Evolutionary conservation across 1,140 invertebrate genomes (phyloP).

Genomic region (Agrilus planipennis): DNA sequence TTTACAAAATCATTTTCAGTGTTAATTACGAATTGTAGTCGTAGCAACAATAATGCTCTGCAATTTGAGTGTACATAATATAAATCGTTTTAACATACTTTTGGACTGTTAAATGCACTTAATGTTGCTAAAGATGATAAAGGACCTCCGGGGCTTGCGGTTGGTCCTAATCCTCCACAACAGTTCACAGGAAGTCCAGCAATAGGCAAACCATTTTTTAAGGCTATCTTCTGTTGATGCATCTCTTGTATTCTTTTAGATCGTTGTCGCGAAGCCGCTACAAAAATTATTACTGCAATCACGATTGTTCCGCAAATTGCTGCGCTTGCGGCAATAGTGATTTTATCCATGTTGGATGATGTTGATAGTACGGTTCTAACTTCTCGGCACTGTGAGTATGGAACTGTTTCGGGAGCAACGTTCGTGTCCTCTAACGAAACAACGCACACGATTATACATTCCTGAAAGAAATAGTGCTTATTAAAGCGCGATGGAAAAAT

Average conservation of each 20-base stretch:
- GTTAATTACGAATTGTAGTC: too few species aligned
- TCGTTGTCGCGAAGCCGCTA: constrained; percentile 61
- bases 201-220: constrained; percentile 49
- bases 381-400: constrained; percentile 77
- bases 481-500: too few species aligned
- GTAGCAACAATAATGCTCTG: too few species aligned
- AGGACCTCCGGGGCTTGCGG: constrained; percentile 61
- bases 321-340: constrained; percentile 84
- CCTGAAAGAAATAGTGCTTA: constrained; percentile 52
- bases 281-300: constrained; percentile 75
- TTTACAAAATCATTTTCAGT: too few species aligned
- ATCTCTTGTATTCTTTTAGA: constrained; percentile 62
- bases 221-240: constrained; percentile 45
- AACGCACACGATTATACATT: constrained; percentile 86
- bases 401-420: constrained; percentile 73
- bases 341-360: constrained; percentile 84
- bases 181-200: constrained; percentile 59
- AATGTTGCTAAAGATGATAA: constrained; percentile 67
- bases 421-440: constrained; percentile 78
- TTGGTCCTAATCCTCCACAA: constrained; percentile 55
- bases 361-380: constrained; percentile 69
- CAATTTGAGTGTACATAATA: neutral
- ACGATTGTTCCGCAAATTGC: constrained; percentile 89
- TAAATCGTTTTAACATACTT: too few species aligned
- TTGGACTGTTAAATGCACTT: constrained; percentile 68